Evolutionary conservation across 1,140 invertebrate species (phyloP).

Genomic region (Teleopsis dalmanni): DNA sequence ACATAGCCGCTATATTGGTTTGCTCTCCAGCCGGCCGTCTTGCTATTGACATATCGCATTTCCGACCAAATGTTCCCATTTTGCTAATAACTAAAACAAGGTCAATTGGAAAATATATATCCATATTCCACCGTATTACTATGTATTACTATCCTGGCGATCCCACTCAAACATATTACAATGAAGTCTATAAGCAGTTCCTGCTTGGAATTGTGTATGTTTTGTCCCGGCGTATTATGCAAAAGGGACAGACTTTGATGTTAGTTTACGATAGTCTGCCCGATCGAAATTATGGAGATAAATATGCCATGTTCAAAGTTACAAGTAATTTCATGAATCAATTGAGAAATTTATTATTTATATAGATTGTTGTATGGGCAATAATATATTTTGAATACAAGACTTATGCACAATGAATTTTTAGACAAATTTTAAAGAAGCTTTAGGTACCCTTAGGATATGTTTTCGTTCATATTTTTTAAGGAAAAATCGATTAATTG

Average conservation of each 20-base stretch:
- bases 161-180: constrained; percentile 10
- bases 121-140: constrained; percentile 25
- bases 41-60: constrained; percentile 36
- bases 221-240: constrained; percentile 13
- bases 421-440: too few relatives aligned
- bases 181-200: constrained; percentile 17
- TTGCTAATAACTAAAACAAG: constrained; percentile 31
- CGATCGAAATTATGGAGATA: too few relatives aligned
- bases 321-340: too few relatives aligned
- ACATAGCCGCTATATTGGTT: constrained; percentile 27
- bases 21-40: constrained; percentile 28
- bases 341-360: too few relatives aligned
- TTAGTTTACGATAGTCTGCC: constrained; percentile 32
- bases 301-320: too few relatives aligned
- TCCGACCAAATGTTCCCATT: constrained; percentile 24
- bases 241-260: constrained; percentile 20
- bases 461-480: too few relatives aligned
- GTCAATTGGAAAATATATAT: constrained; percentile 30
- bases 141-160: constrained; percentile 23
- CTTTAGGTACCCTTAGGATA: too few relatives aligned
- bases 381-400: too few relatives aligned
- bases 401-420: too few relatives aligned
- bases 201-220: constrained; percentile 26
- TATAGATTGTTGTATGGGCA: too few relatives aligned
- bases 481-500: too few relatives aligned